Evolutionary conservation across 2,888 invertebrate genomes (phyloP).

Genomic region (Ophonus ardosiacus): DNA sequence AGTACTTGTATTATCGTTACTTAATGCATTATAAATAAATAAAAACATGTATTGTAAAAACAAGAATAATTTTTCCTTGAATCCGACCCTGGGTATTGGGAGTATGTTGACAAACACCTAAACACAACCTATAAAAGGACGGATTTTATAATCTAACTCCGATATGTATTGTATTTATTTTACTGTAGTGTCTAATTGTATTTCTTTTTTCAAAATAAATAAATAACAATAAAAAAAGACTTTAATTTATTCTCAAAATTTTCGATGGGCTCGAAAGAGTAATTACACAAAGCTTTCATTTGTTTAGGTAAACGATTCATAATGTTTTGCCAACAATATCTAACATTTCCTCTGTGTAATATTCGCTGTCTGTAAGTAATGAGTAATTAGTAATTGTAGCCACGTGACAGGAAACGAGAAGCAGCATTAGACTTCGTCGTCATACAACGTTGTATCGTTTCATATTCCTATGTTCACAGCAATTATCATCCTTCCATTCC

Average conservation of each 20-base stretch:
- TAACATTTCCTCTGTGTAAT: background rate
- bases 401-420: background rate
- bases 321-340: background rate
- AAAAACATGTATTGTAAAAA: no score
- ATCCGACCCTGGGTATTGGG: no score
- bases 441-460: background rate
- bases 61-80: no score
- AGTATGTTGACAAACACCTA: no score
- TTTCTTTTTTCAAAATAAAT: background rate
- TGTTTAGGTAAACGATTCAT: background rate
- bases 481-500: background rate
- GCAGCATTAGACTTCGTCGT: background rate
- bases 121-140: no score
- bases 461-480: background rate
- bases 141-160: no score
- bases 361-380: background rate
- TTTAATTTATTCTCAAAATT: no score
- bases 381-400: background rate
- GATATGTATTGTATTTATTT: no score
- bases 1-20: no score
- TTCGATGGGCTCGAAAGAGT: background rate
- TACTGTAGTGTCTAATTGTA: no score
- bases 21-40: no score
- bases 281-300: background rate
- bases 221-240: background rate